Percentiles rank a stretch among this genome's conserved stretches.
These are phyloP conservation scores for Nestor notabilis DNA, from an alignment of 2,113 vertebrate species.

Conservation along the genomic window DNA sequence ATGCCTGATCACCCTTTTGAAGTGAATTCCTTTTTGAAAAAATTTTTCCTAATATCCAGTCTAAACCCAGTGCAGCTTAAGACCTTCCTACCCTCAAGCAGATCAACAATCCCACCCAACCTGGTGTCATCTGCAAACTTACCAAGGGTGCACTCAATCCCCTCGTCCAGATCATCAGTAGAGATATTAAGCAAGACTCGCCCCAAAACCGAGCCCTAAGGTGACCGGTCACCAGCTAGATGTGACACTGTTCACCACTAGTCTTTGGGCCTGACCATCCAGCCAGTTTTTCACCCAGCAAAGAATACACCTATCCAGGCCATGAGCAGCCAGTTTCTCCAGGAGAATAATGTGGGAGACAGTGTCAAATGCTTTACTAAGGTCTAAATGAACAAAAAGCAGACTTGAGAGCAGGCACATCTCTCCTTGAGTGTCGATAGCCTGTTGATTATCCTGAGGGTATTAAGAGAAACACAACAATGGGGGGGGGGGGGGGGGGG, in stretches of 20 bases:
- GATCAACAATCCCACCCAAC: not conserved
- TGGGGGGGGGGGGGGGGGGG: no score
- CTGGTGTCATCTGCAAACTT: not conserved
- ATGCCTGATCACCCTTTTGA: not conserved
- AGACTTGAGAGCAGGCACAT: rapidly evolving
- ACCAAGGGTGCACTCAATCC: not conserved
- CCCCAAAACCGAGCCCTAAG: not conserved
- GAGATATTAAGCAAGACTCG: not conserved
- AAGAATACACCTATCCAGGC: not conserved
- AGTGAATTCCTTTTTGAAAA: not conserved
- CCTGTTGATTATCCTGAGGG: not conserved
- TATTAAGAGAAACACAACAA: not conserved
- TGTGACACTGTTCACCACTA: not conserved
- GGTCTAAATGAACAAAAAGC: not conserved
- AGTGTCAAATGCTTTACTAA: not conserved
- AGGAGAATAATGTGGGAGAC: not conserved
- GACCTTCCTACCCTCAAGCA: not conserved
- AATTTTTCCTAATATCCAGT: not conserved
- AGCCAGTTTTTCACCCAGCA: not conserved
- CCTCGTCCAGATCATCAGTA: not conserved
- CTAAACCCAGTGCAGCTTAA: not conserved
- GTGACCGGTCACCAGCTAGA: not conserved
- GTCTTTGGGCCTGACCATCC: not conserved
- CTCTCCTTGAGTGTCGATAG: not conserved
- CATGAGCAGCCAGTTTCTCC: not conserved